Evolutionary conservation across 2,888 invertebrate genomes (phyloP).

Genomic region (Eupithecia abbreviata): DNA sequence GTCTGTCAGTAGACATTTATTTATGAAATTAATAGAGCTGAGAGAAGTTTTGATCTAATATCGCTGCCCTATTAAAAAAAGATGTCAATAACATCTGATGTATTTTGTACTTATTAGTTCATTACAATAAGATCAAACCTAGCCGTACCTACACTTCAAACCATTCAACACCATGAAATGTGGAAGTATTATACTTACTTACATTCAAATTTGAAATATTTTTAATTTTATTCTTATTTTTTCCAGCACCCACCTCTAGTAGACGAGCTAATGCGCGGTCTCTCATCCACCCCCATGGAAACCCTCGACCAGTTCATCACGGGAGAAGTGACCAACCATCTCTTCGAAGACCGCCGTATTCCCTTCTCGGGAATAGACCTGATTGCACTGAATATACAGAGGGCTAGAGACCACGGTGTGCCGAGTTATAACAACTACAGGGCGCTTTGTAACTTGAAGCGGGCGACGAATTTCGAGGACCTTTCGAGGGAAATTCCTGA

Average conservation of each 20-base stretch:
- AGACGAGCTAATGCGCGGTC: constrained; percentile 93
- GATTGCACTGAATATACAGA: constrained; percentile 94
- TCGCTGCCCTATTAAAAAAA: no score
- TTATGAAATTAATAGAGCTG: no score
- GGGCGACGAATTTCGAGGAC: constrained; percentile 93
- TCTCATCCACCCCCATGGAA: constrained; percentile 96
- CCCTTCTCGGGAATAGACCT: constrained; percentile 97
- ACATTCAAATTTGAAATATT: no score
- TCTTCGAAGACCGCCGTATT: constrained; percentile 94
- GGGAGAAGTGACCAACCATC: constrained; percentile 96
- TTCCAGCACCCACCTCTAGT: constrained; percentile 87
- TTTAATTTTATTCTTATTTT: no score
- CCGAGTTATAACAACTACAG: constrained; percentile 96
- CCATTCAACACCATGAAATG: no score
- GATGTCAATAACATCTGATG: no score
- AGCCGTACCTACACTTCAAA: no score
- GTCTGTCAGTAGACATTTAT: background rate
- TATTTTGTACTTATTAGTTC: no score
- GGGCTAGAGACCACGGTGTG: constrained; percentile 94
- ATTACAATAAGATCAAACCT: no score
- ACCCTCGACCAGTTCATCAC: constrained; percentile 96
- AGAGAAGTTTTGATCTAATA: no score
- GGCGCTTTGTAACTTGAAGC: constrained; percentile 93
- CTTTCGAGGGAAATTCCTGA: constrained; percentile 93
- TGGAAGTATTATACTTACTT: no score